Conservation (phyloP, 2,888 invertebrate species). For the Ceraclea dissimilis region DNA sequence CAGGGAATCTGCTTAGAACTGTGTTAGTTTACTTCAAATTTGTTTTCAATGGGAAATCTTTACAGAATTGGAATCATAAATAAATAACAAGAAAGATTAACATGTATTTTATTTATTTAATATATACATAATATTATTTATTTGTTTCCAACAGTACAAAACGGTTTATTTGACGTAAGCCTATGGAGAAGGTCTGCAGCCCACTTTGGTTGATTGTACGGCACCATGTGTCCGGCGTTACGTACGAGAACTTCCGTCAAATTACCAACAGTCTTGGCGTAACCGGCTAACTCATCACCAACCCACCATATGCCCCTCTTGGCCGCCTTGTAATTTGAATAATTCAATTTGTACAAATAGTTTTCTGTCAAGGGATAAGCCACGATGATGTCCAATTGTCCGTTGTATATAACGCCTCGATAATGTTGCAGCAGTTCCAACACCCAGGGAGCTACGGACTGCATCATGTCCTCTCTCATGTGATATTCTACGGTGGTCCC, state of each 20-base stretch:
- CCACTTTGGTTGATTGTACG: conserved; percentile 71
- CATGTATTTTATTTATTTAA: too few relatives aligned
- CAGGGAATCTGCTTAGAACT: too few relatives aligned
- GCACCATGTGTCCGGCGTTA: conserved; percentile 78
- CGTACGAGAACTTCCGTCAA: conserved; percentile 67
- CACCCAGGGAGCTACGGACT: conserved; percentile 68
- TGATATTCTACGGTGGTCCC: conserved; percentile 58
- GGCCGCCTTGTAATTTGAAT: conserved; percentile 62
- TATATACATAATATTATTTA: too few relatives aligned
- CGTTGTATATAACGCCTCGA: conserved; percentile 75
- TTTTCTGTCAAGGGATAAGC: conserved; percentile 80
- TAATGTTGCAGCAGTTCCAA: conserved; percentile 60
- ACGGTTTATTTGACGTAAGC: conserved; percentile 53
- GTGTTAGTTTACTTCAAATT: too few relatives aligned
- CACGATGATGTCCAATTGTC: conserved; percentile 86
- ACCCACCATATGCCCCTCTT: conserved; percentile 63
- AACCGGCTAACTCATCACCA: conserved; percentile 63
- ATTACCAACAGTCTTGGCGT: conserved; percentile 62
- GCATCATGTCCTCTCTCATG: conserved; percentile 71
- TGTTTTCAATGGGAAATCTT: too few relatives aligned
- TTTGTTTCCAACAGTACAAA: conserved; percentile 24
- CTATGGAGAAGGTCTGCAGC: conserved; percentile 64
- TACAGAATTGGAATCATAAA: too few relatives aligned
- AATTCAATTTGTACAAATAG: conserved; percentile 65
- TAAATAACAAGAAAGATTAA: too few relatives aligned